Base-by-base conservation (phyloP, 2,888 invertebrate genomes). In the Eilema griseolum region DNA sequence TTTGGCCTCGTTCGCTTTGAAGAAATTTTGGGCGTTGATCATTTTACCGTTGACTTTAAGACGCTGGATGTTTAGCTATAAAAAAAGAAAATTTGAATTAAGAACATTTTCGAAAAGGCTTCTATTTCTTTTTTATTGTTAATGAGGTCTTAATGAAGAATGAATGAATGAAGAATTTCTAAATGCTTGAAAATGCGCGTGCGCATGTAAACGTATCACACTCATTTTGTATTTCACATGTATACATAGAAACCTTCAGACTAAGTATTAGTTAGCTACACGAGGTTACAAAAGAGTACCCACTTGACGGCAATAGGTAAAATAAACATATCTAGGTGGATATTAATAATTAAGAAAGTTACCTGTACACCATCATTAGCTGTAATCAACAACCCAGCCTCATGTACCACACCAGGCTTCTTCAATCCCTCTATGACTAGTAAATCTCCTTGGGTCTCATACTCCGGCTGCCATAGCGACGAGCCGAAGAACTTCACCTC, bases 1-100 rank as follows among this genome's bases (percentile, higher is more conserved):
- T 78, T 96, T 96, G 11, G 87, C 89, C n/a, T 96, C 94, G 57
- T 89, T 92, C 31, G 97, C 96, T 83, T 97, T 97, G 90, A 97
- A 98, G 93, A 97, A 97, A 82, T 97, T 97, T 46, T 96, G 95
- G 0, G 99, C 98, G 66, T 96, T 96, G 77, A 98, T 98, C 96
- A 98, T 98, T 89, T 97, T 97, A 0, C 97, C 97, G 74, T 97
- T 97, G 5, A 97, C 96, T 91, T 97, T 97, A 24, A 98, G 88
- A 76, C 98, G 96, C 82, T 97, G 96, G 31, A 98, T 96, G 88
- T 98, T 98, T 0, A 98, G 96, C 97, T 97, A 89, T 12, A 69
- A 79, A 59, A 20, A 31, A n/a, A 61, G 70, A 10, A 24, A 2
- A 8, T 62, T 41, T 11, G 1, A 24, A 46, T 20, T 41, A 26